A percentile compares a stretch with the other conserved stretches of the same genome.
These are phyloP conservation scores for Crocuta crocuta DNA, from an alignment of 2,113 vertebrate species.

Conservation along the genomic window DNA sequence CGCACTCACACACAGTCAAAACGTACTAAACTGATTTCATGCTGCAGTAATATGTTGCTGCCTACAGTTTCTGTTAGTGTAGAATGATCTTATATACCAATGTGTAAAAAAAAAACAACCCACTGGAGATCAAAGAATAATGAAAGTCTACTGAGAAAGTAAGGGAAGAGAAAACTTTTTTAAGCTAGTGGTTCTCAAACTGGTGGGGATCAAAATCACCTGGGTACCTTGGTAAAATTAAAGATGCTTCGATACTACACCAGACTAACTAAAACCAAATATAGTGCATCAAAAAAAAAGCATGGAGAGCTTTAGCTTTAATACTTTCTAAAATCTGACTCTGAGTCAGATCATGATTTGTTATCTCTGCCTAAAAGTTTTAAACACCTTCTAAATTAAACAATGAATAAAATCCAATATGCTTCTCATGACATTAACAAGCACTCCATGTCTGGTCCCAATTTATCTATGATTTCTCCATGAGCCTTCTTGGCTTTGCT, in stretches of 20 bases:
- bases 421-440: not conserved
- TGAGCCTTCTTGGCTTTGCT: not conserved
- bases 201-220: not conserved
- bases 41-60: not conserved
- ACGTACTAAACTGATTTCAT: not conserved
- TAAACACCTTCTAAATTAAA: slow-evolving; percentile 37
- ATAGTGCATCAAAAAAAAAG: not conserved
- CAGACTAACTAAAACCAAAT: not conserved
- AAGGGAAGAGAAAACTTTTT: not conserved
- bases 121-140: not conserved
- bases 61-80: not conserved
- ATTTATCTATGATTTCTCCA: not conserved
- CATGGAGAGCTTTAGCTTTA: not conserved
- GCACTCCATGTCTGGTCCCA: not conserved
- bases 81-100: not conserved
- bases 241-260: not conserved
- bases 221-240: not conserved
- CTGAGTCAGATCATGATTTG: not conserved
- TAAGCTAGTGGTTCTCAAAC: not conserved
- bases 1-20: not conserved
- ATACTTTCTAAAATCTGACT: not conserved
- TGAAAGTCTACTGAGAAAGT: not conserved
- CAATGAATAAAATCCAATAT: not conserved
- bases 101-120: not conserved
- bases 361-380: slow-evolving; percentile 15